Evolutionary conservation across 2,113 vertebrate genomes (phyloP).

Genomic region (Amphilophus citrinellus): DNA sequence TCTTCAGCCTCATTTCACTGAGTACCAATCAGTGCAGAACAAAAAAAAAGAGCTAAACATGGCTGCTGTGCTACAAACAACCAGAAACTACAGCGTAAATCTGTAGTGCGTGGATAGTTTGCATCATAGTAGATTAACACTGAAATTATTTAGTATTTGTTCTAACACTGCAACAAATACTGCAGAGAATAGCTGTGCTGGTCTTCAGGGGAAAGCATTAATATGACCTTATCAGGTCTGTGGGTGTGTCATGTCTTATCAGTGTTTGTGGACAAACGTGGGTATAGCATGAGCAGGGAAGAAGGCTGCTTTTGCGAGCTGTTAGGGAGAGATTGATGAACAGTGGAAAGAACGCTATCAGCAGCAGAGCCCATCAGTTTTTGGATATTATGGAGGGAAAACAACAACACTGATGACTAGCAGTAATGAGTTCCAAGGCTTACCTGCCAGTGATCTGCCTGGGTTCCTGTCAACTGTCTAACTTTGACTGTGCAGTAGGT

Average conservation of each 20-base stretch:
- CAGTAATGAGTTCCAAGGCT: constrained; percentile 31
- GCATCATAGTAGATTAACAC: background rate
- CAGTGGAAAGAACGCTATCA: background rate
- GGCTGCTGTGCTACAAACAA: background rate
- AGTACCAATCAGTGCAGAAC: constrained; percentile 24
- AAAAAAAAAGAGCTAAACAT: constrained; percentile 10
- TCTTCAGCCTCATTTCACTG: constrained; percentile 13
- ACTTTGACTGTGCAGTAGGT: background rate
- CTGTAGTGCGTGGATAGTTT: background rate
- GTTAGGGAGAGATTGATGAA: constrained; percentile 19
- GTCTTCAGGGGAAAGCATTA: constrained; percentile 8
- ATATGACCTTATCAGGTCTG: background rate
- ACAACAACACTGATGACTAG: background rate
- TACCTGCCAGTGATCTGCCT: constrained; percentile 12
- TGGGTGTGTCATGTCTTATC: constrained; percentile 12
- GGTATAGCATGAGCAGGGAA: background rate
- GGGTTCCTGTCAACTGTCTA: background rate
- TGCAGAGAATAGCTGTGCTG: fast-evolving
- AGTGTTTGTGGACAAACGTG: background rate
- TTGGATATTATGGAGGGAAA: background rate
- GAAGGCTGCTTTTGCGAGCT: background rate
- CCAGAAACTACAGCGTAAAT: background rate
- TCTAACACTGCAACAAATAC: background rate
- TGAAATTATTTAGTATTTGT: constrained; percentile 15
- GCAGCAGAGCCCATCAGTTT: background rate